These are phyloP conservation scores for Telenomus remus DNA, from an alignment of 1,140 invertebrate species.

Conservation along the genomic window DNA sequence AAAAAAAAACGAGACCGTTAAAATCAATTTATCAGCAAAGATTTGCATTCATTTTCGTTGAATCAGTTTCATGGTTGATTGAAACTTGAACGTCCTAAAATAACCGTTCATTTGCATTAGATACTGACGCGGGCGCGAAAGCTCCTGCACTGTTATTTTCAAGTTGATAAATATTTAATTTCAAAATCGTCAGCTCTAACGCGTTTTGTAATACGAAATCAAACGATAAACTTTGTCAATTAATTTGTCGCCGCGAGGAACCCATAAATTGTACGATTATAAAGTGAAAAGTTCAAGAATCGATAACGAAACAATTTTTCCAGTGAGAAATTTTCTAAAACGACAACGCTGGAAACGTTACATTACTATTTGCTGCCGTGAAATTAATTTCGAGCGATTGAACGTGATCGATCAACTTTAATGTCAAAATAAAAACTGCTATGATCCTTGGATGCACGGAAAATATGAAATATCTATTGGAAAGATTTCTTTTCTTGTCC, in stretches of 20 bases:
- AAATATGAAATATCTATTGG: constrained; percentile 26
- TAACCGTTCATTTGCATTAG: constrained; percentile 7
- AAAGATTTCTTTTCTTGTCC: constrained; percentile 21
- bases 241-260: too few relatives aligned
- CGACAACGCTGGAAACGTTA: too few relatives aligned
- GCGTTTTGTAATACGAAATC: too few relatives aligned
- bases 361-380: too few relatives aligned
- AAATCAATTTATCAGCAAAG: constrained; percentile 9
- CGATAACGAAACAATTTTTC: too few relatives aligned
- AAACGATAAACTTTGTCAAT: too few relatives aligned
- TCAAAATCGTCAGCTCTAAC: background rate
- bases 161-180: constrained; percentile 12
- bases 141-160: background rate
- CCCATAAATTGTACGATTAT: too few relatives aligned
- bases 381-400: too few relatives aligned
- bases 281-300: too few relatives aligned
- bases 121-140: background rate
- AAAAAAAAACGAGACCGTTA: constrained; percentile 11
- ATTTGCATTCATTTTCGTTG: constrained; percentile 12
- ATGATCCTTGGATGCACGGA: constrained; percentile 13
- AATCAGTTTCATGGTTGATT: constrained; percentile 16
- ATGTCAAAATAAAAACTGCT: too few relatives aligned
- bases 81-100: constrained; percentile 9
- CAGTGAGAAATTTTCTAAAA: too few relatives aligned
- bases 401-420: too few relatives aligned